A percentile compares a stretch with the other conserved stretches of the same genome.
These are phyloP conservation scores for Tetramorium parvispinum DNA, from an alignment of 1,140 invertebrate genomes.

Conservation along the genomic window DNA sequence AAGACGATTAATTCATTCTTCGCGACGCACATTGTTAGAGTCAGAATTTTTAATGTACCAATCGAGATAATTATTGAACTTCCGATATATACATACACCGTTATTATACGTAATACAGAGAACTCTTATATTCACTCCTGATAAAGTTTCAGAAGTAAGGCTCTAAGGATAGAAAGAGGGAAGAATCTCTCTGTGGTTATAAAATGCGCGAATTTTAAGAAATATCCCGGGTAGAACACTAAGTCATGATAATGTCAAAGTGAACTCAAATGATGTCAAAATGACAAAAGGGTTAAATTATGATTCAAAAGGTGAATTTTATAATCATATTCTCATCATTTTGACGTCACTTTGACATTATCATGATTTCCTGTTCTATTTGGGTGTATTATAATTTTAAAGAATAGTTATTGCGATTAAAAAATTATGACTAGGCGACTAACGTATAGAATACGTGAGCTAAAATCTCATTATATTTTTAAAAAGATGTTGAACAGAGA, in stretches of 20 bases:
- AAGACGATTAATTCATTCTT: constrained; percentile 5
- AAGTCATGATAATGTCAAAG: too few species aligned
- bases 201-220: constrained; percentile 23
- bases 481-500: constrained; percentile 48
- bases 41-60: constrained; percentile 37
- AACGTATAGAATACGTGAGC: constrained; percentile 46
- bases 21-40: constrained; percentile 22
- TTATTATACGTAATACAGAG: constrained; percentile 6
- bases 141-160: neutral
- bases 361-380: too few species aligned
- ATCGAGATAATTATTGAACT: constrained; percentile 22
- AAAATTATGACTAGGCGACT: constrained; percentile 21
- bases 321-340: too few species aligned
- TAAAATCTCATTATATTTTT: constrained; percentile 65
- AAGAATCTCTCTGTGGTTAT: neutral
- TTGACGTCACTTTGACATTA: too few species aligned
- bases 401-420: constrained; percentile 32
- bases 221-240: too few species aligned
- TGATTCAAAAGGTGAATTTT: too few species aligned
- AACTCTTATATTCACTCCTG: neutral
- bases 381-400: constrained; percentile 31
- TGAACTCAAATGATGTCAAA: too few species aligned
- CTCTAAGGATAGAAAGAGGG: neutral
- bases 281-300: too few species aligned
- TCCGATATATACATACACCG: neutral